Base-by-base conservation (phyloP, 2,113 vertebrate species). In the Pelmatolapia mariae region DNA sequence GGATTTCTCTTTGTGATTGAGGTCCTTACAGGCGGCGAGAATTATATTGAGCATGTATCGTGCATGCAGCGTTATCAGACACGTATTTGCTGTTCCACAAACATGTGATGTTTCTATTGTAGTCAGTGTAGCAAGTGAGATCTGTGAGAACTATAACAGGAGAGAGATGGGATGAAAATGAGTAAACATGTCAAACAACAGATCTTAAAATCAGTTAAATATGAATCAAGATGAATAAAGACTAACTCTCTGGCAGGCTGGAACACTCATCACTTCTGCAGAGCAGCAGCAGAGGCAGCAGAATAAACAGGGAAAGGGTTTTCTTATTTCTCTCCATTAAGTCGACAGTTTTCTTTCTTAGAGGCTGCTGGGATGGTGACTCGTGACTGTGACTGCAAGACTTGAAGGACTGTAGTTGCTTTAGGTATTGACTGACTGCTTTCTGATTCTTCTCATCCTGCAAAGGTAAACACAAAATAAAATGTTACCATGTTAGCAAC, bases 281-380 rank as follows among this genome's bases (percentile, higher is more conserved):
- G 33, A 56, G 9, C 13, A 19, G 19, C 31, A 54, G 15, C 68
- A 83, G 1, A 33, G 11, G 22, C 2, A 92, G 53, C 4, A 86
- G 56, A 8, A 89, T 6, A 5, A 81, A 4, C 19, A 89, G 66
- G 5, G 80, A 36, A 18, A 1, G 7, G 7, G 1, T 40, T 36
- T 18, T 66, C 66, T 19, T 54, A 2, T 54, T 36, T n/a, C 6
- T 80, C 91, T 82, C 89, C 93, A 93, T 92, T 3, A 0, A 18
- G n/a, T 82, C 50, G 10, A 84, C 8, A 45, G 2, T 63, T 19
- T 7, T 22, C 38, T 61, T 12, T 33, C 19, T 38, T 36, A 7
- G 4, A 18, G 78, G 29, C 26, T 3, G 4, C 9, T 5, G 3
- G n/a, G 26, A n/a, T n/a, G 15, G 29, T 10, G 53, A n/a, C 31